These are phyloP conservation scores for Archips crataeganus DNA, from an alignment of 2,888 invertebrate species.

Conservation along the genomic window DNA sequence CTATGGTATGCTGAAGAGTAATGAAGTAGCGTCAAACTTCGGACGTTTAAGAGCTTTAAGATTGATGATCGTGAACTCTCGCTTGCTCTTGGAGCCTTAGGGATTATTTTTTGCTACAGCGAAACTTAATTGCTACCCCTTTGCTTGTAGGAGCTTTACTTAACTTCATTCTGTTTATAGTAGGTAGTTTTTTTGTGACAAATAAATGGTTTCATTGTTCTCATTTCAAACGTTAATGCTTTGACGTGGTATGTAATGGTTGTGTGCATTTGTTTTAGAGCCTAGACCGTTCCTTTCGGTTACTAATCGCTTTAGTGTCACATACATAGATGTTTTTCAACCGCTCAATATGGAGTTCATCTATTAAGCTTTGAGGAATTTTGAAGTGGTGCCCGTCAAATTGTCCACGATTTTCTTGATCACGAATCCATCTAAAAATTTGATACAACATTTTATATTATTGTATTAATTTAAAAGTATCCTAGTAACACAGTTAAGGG, in stretches of 20 bases:
- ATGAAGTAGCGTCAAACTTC: slow-evolving; percentile 63
- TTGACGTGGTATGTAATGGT: no score
- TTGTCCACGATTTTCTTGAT: no score
- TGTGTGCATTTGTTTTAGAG: no score
- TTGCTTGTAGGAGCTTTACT: neutral
- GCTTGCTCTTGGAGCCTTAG: slow-evolving; percentile 34
- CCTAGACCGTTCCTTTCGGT: no score
- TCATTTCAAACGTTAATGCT: neutral
- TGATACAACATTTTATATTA: no score
- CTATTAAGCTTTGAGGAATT: no score
- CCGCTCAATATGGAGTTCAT: no score
- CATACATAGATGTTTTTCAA: no score
- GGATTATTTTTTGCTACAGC: slow-evolving; percentile 35
- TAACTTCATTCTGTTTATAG: neutral
- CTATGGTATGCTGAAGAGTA: slow-evolving; percentile 54
- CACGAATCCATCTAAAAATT: no score
- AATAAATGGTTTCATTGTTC: neutral
- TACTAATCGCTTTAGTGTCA: neutral
- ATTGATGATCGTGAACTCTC: slow-evolving; percentile 58
- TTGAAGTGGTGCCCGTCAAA: no score
- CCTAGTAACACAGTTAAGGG: no score
- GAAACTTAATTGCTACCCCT: slow-evolving; percentile 26
- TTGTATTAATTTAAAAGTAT: no score
- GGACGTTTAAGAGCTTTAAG: slow-evolving; percentile 63
- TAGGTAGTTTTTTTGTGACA: neutral